These are phyloP conservation scores for Drosophila lutescens DNA, from an alignment of 2,888 invertebrate genomes.

Conservation along the genomic window DNA sequence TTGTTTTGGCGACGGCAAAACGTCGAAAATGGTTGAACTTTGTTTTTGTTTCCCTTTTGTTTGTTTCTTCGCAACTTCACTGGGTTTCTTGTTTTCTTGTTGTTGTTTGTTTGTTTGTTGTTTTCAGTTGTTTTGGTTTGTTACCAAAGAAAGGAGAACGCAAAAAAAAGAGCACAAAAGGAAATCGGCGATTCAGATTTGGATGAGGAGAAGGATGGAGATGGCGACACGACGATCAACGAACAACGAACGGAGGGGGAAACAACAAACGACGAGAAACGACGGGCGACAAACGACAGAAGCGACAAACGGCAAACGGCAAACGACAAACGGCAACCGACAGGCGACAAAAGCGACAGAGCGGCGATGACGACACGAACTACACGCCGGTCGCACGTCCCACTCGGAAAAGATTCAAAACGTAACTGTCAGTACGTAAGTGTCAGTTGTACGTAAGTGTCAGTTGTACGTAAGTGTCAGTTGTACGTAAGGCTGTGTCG, in stretches of 20 bases:
- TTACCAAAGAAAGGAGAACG: constrained; percentile 11
- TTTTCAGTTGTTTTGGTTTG: constrained; percentile 6
- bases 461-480: too few relatives aligned
- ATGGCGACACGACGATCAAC: constrained; percentile 18
- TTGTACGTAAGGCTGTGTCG: too few relatives aligned
- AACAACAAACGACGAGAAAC: constrained; percentile 43
- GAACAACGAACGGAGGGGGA: constrained; percentile 14
- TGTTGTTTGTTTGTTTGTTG: constrained; percentile 8
- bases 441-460: too few relatives aligned
- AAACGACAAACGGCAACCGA: constrained; percentile 28
- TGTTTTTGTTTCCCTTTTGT: constrained; percentile 7
- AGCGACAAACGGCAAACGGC: constrained; percentile 18
- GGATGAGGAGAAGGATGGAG: constrained; percentile 1
- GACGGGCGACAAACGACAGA: constrained; percentile 75
- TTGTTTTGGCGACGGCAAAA: constrained; percentile 76
- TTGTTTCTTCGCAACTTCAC: constrained; percentile 1
- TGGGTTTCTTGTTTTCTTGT: not conserved
- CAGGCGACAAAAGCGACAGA: constrained; percentile 46
- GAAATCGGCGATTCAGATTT: not conserved
- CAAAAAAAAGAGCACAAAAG: constrained; percentile 16
- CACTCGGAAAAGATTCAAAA: too few relatives aligned
- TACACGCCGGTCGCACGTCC: constrained; percentile 85
- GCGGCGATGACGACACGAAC: constrained; percentile 83
- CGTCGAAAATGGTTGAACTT: constrained; percentile 32
- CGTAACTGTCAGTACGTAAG: too few relatives aligned